phyloP scores from a whole-genome alignment of 2,797 vertebrate species.

The Anniella stebbinsi region DNA sequence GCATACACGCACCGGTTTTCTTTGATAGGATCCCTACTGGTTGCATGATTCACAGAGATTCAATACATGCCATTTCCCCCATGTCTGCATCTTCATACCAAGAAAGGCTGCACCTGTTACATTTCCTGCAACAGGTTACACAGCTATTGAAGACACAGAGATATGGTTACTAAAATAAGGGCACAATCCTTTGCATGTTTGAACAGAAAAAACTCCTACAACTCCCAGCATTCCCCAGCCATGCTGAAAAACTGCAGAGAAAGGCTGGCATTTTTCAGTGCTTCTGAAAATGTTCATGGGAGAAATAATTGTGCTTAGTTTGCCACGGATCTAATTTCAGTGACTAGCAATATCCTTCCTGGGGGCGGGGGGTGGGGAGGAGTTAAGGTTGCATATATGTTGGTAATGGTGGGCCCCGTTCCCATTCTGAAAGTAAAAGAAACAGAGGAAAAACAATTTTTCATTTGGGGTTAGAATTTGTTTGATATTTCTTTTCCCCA shows the following conservation, averaged over 20 bases:
- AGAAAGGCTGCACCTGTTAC: not conserved
- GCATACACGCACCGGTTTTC: not conserved
- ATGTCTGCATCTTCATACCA: not conserved
- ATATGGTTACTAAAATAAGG: not conserved
- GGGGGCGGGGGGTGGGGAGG: too few species aligned
- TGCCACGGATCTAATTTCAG: not conserved
- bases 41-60: not conserved
- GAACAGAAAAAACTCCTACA: too few species aligned
- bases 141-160: not conserved
- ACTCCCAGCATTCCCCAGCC: too few species aligned
- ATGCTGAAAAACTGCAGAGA: not conserved
- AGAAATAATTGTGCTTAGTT: not conserved
- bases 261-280: not conserved
- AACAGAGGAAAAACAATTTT: not conserved
- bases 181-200: too few species aligned
- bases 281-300: not conserved
- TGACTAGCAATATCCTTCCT: not conserved
- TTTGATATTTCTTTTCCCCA: not conserved
- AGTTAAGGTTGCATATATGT: not conserved
- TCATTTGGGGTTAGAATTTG: too few species aligned
- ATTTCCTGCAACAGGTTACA: not conserved
- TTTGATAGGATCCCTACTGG: not conserved
- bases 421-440: not conserved
- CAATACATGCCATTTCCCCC: not conserved
- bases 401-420: too few species aligned